A percentile compares a stretch with the other conserved stretches of the same genome.
Evolutionary conservation across 2,113 vertebrate genomes (phyloP).

Genomic region (Ageneiosus marmoratus): DNA sequence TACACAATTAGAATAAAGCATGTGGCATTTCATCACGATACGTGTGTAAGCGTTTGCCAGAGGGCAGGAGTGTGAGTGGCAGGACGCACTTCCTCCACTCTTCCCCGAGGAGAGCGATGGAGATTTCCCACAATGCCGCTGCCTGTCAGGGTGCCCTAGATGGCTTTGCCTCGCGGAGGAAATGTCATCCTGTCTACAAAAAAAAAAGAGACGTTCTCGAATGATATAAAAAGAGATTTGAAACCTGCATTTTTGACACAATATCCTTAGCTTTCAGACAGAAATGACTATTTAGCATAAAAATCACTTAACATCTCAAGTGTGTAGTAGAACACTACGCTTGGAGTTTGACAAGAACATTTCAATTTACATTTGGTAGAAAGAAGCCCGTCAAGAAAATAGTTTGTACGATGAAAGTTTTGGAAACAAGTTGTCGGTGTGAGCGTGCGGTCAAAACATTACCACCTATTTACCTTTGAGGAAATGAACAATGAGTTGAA

Average conservation of each 20-base stretch:
- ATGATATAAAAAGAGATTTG: constrained; percentile 28
- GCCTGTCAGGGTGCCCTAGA: constrained; percentile 74
- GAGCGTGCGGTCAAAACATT: too few relatives aligned
- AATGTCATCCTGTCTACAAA: constrained; percentile 79
- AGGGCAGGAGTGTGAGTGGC: constrained; percentile 47
- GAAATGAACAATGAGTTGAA: neutral
- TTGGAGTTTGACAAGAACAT: constrained; percentile 11
- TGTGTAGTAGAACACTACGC: neutral
- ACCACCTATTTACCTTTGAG: too few relatives aligned
- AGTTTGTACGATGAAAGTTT: neutral
- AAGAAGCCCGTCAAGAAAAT: neutral
- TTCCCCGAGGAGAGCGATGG: constrained; percentile 68
- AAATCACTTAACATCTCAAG: constrained; percentile 12
- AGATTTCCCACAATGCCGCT: constrained; percentile 69
- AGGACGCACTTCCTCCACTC: constrained; percentile 51
- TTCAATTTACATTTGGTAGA: neutral
- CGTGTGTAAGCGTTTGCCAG: constrained; percentile 60
- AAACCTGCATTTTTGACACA: constrained; percentile 39
- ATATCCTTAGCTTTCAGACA: constrained; percentile 7
- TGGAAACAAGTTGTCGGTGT: too few relatives aligned
- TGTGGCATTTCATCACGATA: constrained; percentile 68
- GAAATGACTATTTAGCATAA: constrained; percentile 3
- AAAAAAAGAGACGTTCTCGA: neutral
- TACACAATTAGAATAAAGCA: constrained; percentile 56
- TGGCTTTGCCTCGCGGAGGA: constrained; percentile 72